Conservation (phyloP, 35 echinoderm and acorn worm species). For the Apostichopus parvimensis region DNA sequence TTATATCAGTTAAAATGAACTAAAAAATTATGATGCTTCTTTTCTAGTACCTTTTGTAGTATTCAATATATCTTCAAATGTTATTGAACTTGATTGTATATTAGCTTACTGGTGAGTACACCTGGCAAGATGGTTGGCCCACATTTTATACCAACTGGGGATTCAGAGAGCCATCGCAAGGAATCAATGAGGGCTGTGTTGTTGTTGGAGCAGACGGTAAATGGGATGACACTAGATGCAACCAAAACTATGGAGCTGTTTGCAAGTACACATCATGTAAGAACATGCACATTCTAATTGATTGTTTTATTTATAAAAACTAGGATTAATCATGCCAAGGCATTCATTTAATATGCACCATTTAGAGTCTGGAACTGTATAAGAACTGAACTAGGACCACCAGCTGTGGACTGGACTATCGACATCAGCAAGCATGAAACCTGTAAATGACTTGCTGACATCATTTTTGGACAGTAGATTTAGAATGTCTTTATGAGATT, state of each 20-base stretch:
- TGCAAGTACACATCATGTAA: conserved; percentile 87
- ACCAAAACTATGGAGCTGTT: conserved; percentile 39
- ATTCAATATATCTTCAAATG: no score
- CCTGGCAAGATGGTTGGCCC: conserved; percentile 86
- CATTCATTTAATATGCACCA: not conserved
- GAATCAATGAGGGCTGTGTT: conserved; percentile 83
- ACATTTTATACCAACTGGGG: conserved; percentile 81
- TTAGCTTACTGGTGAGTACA: conserved; percentile 63
- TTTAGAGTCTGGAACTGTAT: no score
- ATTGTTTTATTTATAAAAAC: not conserved
- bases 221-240: conserved; percentile 86
- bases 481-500: no score
- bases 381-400: no score
- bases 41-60: no score
- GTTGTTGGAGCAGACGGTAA: conserved; percentile 45
- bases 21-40: no score
- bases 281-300: not conserved
- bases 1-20: not conserved
- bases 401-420: no score
- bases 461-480: no score
- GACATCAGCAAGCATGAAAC: no score
- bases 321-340: not conserved
- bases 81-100: no score
- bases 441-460: no score
- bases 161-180: conserved; percentile 67